These are phyloP conservation scores for Dissostichus mawsoni DNA, from an alignment of 2,113 vertebrate species.

Conservation along the genomic window DNA sequence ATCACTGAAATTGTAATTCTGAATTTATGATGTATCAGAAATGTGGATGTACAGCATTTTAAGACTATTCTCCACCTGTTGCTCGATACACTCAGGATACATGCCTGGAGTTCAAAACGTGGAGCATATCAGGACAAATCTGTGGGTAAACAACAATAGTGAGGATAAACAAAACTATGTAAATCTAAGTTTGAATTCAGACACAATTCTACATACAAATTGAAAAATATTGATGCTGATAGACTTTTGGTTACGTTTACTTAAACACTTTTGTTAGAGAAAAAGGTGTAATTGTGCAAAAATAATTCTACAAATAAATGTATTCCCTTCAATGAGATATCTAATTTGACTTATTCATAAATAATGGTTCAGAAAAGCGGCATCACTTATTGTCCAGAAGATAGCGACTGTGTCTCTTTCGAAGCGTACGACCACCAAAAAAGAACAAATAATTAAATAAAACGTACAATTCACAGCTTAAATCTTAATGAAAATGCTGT, in stretches of 20 bases:
- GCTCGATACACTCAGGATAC: not conserved
- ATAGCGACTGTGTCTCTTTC: constrained; percentile 37
- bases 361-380: not conserved
- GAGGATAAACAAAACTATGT: not conserved
- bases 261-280: not conserved
- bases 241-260: not conserved
- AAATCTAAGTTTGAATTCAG: not conserved
- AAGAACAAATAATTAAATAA: not conserved
- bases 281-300: not conserved
- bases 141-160: not conserved
- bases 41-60: not conserved
- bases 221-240: not conserved
- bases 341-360: not conserved
- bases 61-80: not conserved
- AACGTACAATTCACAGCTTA: not conserved
- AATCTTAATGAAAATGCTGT: not conserved
- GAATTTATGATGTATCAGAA: not conserved
- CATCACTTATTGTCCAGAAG: constrained; percentile 46
- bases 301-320: not conserved
- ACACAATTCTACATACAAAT: not conserved
- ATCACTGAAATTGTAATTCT: not conserved
- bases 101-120: not conserved
- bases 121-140: not conserved
- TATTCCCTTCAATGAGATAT: not conserved
- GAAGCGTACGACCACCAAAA: not conserved